phyloP scores from a whole-genome alignment of 2,888 invertebrate genomes.

The Drosophila paranaensis region DNA sequence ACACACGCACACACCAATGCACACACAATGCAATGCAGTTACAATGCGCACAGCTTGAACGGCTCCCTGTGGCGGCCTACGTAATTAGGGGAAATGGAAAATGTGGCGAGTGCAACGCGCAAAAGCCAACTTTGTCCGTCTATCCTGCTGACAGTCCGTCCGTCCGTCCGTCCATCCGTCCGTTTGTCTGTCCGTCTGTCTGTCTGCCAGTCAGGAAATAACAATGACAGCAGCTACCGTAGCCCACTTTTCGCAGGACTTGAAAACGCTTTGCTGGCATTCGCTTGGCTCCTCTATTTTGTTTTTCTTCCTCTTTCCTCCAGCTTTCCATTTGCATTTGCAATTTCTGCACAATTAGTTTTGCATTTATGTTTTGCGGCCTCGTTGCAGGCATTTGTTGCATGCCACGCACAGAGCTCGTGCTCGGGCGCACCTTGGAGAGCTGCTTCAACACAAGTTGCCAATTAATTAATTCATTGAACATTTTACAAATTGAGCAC shows the following conservation, averaged over 20 bases:
- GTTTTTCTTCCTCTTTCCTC: neutral
- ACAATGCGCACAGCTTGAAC: conserved; percentile 53
- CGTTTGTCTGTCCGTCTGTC: neutral
- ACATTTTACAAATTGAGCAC: conserved; percentile 53
- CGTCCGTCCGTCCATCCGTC: conserved; percentile 11
- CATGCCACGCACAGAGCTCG: conserved; percentile 16
- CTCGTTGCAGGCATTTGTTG: conserved; percentile 42
- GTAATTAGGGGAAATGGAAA: conserved; percentile 71
- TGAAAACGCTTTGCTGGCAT: conserved; percentile 34
- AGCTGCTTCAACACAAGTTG: conserved; percentile 68
- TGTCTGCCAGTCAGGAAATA: conserved; percentile 40
- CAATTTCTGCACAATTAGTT: conserved; percentile 73
- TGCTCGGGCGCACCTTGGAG: conserved; percentile 42
- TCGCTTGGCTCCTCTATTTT: conserved; percentile 3
- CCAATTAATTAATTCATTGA: conserved; percentile 73
- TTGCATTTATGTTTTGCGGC: conserved; percentile 40
- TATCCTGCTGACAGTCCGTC: conserved; percentile 1
- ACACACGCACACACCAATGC: conserved; percentile 36
- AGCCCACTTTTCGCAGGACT: conserved; percentile 38
- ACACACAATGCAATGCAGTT: conserved; percentile 68
- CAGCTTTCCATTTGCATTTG: conserved; percentile 20
- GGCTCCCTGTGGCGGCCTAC: conserved; percentile 25
- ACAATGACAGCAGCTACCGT: conserved; percentile 38
- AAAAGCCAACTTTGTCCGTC: conserved; percentile 28
- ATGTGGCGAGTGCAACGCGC: conserved; percentile 30